Base-by-base conservation (phyloP, 1,140 invertebrate species). In the Nasonia longicornis region DNA sequence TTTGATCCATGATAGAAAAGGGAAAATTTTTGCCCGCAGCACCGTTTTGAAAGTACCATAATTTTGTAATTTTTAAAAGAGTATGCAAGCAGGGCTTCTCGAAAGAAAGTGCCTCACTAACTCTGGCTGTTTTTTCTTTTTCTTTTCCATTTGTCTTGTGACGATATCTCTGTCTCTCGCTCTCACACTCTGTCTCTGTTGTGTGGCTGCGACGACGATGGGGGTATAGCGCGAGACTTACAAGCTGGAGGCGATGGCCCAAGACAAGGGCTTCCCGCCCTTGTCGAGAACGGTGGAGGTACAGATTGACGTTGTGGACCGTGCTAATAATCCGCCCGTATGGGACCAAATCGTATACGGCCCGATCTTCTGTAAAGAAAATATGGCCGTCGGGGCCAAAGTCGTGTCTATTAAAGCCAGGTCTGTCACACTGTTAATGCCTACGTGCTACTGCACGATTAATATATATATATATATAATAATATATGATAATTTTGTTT, bases 381-480 rank as follows among this genome's bases (percentile, higher is more conserved):
- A 98, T 93, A 95, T 96, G 93, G 95, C 96, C 92, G 96, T 98
- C 91, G 97, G 97, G 91, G 96, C 96, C 92, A 97, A 96, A 94
- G 96, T 98, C 93, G 95, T 97, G 90, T 97, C 97, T 92, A 95
- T 98, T 92, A 98, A 98, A 96, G 97, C 97, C 94, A 97, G 97
- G 97, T 98, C 95, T 94, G 95, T 95, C 92, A 92, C 92, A 90
- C 89, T 90, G 88, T 90, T 91, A 90, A 90, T 86, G 87, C 85
- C 35, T 88, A 86, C 89, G 90, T 91, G 89, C 89, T 86, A 88
- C 87, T 89, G 91, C 91, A 91, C 91, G 91, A 87, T 86, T 86
- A 80, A 72, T 81, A 80, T 78, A 38, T 38, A 38, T 83, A 79
- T 8, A 67, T 79, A 77, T 31, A 71, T 81, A 29, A 58, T 69